Percentiles rank a stretch among this genome's conserved stretches.
Evolutionary conservation across 2,797 vertebrate species (phyloP).

Genomic region (Limosa lapponica): DNA sequence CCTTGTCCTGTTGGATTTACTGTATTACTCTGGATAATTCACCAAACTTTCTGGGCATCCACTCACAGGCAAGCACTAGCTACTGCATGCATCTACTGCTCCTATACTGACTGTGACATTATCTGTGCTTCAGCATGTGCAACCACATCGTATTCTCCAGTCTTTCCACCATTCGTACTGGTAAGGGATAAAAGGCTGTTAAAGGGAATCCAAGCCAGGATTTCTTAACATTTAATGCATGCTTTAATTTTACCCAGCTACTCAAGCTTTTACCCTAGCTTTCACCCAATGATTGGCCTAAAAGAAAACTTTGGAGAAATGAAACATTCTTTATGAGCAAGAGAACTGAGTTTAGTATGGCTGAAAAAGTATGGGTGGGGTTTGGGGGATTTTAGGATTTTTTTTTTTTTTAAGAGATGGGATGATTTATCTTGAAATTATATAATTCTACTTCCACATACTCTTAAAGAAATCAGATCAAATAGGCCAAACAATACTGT

Average conservation of each 20-base stretch:
- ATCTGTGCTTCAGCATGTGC: neutral
- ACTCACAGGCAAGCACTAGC: no score
- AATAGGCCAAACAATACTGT: neutral
- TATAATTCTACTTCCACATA: neutral
- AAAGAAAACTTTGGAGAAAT: neutral
- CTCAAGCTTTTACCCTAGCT: neutral
- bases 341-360: neutral
- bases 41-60: neutral
- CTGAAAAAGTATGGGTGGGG: neutral
- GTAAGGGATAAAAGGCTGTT: neutral
- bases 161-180: neutral
- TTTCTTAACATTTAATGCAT: neutral
- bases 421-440: neutral
- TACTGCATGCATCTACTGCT: neutral
- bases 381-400: accelerated
- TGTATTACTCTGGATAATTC: neutral
- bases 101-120: neutral
- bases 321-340: neutral
- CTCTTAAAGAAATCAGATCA: neutral
- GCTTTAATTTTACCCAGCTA: neutral
- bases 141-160: neutral
- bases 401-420: neutral
- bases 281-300: neutral
- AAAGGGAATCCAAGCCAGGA: neutral
- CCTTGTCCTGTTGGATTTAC: neutral